Evolutionary conservation across 2,113 vertebrate genomes (phyloP).

Genomic region (Natator depressus): DNA sequence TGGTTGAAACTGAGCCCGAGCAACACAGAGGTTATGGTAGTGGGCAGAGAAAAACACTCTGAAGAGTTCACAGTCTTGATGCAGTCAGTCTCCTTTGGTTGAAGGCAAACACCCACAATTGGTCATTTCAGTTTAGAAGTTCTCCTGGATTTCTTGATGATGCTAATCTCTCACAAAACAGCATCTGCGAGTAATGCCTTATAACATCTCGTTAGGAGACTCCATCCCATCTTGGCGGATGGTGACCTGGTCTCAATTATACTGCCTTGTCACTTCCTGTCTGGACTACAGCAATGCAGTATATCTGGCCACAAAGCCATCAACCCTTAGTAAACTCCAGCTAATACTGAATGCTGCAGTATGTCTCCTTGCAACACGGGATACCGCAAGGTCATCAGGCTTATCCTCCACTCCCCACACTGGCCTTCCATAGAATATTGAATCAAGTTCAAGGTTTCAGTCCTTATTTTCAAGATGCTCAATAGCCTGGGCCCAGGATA

Average conservation of each 20-base stretch:
- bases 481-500: neutral
- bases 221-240: neutral
- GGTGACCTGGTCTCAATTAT: neutral
- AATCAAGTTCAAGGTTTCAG: neutral
- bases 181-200: neutral
- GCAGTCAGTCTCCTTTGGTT: neutral
- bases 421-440: neutral
- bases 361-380: neutral
- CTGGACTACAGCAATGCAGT: neutral
- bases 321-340: neutral
- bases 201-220: neutral
- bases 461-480: neutral
- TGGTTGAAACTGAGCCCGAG: neutral
- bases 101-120: neutral
- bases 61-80: neutral
- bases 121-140: neutral
- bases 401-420: neutral
- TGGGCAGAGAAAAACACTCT: neutral
- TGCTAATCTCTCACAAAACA: neutral
- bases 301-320: neutral
- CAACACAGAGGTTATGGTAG: neutral
- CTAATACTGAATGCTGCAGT: neutral
- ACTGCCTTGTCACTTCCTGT: neutral
- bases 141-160: neutral
- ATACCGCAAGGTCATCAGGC: neutral